Percentiles rank a stretch among this genome's conserved stretches.
These are phyloP conservation scores for Holothuria leucospilota DNA, from an alignment of 53 echinoderm and acorn worm species.

Conservation along the genomic window DNA sequence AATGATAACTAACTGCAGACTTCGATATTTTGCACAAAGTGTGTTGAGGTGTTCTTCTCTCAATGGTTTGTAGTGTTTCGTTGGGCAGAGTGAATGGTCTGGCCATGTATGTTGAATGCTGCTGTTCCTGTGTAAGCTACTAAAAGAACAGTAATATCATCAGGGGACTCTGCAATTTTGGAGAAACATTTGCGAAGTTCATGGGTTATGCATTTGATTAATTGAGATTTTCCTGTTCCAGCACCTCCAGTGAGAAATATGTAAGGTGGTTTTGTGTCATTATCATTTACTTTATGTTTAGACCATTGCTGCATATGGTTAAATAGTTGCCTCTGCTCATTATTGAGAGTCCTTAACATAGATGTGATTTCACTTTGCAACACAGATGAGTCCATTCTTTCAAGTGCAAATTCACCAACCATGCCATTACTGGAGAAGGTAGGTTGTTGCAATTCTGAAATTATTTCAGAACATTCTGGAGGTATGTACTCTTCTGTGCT, in stretches of 20 bases:
- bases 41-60: too few species aligned
- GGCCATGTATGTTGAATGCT: neutral
- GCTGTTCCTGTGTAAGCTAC: neutral
- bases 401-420: too few species aligned
- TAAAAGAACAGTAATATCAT: neutral
- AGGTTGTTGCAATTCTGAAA: constrained; percentile 19
- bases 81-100: too few species aligned
- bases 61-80: too few species aligned
- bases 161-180: neutral
- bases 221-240: neutral
- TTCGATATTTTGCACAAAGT: too few species aligned
- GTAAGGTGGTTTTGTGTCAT: too few species aligned
- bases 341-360: constrained; percentile 5
- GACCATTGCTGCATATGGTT: too few species aligned
- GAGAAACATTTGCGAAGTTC: neutral
- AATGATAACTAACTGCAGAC: too few species aligned
- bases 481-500: constrained; percentile 4
- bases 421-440: constrained; percentile 24
- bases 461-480: constrained; percentile 3
- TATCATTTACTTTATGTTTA: too few species aligned
- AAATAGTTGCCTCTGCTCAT: constrained; percentile 20
- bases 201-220: neutral
- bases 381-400: too few species aligned
- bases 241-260: too few species aligned
- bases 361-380: neutral